Evolutionary conservation across 2,888 invertebrate species (phyloP).

Genomic region (Scrobipalpa costella): DNA sequence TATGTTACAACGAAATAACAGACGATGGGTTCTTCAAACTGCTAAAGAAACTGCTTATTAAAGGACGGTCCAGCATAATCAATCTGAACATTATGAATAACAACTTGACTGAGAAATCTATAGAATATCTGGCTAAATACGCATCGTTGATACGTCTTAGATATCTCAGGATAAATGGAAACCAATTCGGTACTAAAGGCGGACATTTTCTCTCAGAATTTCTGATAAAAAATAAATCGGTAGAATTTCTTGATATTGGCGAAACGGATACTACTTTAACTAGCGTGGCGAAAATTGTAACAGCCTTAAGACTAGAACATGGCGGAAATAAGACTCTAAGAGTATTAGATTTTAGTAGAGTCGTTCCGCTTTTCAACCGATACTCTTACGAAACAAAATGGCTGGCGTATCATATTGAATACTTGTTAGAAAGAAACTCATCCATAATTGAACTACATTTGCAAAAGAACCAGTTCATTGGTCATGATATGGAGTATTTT

Average conservation of each 20-base stretch:
- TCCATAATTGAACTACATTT: conserved; percentile 79
- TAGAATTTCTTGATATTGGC: conserved; percentile 79
- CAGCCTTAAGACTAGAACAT: conserved; percentile 68
- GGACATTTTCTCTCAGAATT: conserved; percentile 76
- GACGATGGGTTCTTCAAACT: conserved; percentile 72
- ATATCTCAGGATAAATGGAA: conserved; percentile 80
- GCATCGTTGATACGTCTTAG: conserved; percentile 66
- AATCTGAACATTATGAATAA: conserved; percentile 82
- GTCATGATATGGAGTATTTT: conserved; percentile 82
- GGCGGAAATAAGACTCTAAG: conserved; percentile 56
- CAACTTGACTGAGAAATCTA: conserved; percentile 68
- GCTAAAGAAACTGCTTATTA: conserved; percentile 63
- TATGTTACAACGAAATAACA: conserved; percentile 81
- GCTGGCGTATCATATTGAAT: conserved; percentile 76
- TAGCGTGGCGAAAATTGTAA: conserved; percentile 78
- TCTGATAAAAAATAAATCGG: conserved; percentile 63
- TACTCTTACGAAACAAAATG: conserved; percentile 71
- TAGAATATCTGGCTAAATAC: conserved; percentile 58
- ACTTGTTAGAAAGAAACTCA: conserved; percentile 60
- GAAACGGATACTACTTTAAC: conserved; percentile 80
- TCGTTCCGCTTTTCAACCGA: conserved; percentile 61
- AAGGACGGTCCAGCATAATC: conserved; percentile 69
- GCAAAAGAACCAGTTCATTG: conserved; percentile 81
- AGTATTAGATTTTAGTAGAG: conserved; percentile 66
- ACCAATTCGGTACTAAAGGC: conserved; percentile 78